phyloP scores from a whole-genome alignment of 2,888 invertebrate species.

The Hetaerina titia region DNA sequence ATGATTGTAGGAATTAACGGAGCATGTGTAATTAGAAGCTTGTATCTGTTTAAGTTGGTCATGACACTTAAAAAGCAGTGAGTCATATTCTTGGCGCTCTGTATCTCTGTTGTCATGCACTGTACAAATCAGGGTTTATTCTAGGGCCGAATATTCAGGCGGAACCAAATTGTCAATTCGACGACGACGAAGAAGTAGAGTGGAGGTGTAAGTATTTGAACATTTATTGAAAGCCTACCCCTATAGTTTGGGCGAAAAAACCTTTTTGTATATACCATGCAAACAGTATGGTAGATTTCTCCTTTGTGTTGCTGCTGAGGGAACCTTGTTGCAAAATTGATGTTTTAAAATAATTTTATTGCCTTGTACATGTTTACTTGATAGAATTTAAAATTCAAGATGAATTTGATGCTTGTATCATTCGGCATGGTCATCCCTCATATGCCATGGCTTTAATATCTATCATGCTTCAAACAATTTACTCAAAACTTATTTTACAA shows the following conservation, averaged over 20 bases:
- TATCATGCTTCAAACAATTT: constrained; percentile 43
- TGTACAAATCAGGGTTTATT: constrained; percentile 73
- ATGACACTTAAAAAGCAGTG: constrained; percentile 16
- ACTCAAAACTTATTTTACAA: neutral
- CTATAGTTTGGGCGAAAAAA: constrained; percentile 33
- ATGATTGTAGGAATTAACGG: neutral
- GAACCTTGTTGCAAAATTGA: constrained; percentile 6
- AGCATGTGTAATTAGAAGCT: constrained; percentile 51
- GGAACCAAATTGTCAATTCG: constrained; percentile 81
- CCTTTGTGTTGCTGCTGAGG: constrained; percentile 1
- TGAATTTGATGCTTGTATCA: constrained; percentile 16
- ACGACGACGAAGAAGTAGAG: constrained; percentile 77
- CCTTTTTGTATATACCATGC: constrained; percentile 13
- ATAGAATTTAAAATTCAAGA: neutral
- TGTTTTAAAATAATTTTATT: constrained; percentile 19
- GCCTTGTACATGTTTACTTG: neutral
- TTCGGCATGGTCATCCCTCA: constrained; percentile 8
- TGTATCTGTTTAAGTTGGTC: constrained; percentile 14
- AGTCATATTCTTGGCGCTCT: constrained; percentile 32
- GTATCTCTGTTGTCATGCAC: constrained; percentile 69
- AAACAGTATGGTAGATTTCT: constrained; percentile 40
- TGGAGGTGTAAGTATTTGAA: constrained; percentile 76
- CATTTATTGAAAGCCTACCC: constrained; percentile 54
- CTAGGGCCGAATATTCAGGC: constrained; percentile 83
- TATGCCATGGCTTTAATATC: constrained; percentile 30